These are phyloP conservation scores for Stenopsyche tienmushanensis DNA, from an alignment of 1,140 invertebrate genomes.

Conservation along the genomic window DNA sequence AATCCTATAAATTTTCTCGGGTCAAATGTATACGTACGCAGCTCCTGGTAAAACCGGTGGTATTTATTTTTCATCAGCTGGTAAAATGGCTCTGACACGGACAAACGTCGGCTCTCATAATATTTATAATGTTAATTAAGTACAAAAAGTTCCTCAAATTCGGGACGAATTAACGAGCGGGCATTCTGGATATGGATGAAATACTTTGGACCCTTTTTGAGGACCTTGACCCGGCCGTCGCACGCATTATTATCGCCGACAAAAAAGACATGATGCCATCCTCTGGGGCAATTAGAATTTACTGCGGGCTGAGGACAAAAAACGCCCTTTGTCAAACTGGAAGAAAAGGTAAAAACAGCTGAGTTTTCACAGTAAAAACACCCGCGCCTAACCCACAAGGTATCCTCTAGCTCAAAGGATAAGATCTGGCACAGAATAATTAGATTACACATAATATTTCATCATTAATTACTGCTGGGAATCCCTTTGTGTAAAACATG, in stretches of 20 bases:
- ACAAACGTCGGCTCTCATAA: too few species aligned
- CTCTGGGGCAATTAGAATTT: conserved; percentile 19
- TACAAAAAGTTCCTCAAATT: not conserved
- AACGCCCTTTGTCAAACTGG: not conserved
- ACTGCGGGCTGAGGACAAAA: not conserved
- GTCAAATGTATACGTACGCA: too few species aligned
- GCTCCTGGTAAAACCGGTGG: too few species aligned
- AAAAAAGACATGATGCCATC: not conserved
- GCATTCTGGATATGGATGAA: not conserved
- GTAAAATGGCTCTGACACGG: too few species aligned
- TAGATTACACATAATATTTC: too few species aligned
- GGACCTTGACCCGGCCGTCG: not conserved
- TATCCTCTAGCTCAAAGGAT: conserved; percentile 7
- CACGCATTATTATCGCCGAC: not conserved
- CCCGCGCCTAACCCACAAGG: conserved; percentile 14
- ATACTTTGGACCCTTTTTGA: too few species aligned
- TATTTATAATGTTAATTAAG: too few species aligned
- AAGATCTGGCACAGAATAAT: too few species aligned
- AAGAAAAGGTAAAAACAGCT: not conserved
- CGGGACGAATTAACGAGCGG: not conserved
- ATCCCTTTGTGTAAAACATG: too few species aligned
- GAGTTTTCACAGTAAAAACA: not conserved
- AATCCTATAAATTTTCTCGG: too few species aligned
- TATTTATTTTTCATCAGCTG: too few species aligned
- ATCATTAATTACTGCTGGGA: too few species aligned